A percentile compares a stretch with the other conserved stretches of the same genome.
Evolutionary conservation across 2,888 invertebrate species (phyloP).

Genomic region (Drosophila ezoana): DNA sequence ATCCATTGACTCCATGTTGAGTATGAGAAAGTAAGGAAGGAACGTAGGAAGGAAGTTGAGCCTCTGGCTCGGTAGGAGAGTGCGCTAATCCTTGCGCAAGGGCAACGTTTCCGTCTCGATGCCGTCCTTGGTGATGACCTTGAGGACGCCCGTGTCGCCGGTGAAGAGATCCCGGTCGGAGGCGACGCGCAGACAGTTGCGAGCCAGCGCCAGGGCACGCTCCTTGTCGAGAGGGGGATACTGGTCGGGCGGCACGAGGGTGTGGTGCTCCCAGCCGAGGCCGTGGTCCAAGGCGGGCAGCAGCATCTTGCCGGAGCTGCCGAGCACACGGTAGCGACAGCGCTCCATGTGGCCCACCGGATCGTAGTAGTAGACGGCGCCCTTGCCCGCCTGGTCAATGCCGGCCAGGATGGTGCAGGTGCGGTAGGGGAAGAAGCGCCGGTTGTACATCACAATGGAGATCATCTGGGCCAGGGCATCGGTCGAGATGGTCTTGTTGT

Average conservation of each 20-base stretch:
- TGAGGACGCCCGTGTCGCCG: background rate
- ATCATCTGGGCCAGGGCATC: constrained; percentile 7
- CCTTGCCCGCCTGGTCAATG: background rate
- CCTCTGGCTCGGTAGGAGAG: too few species aligned
- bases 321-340: background rate
- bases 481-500: background rate
- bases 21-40: too few species aligned
- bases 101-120: background rate
- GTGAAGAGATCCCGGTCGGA: background rate
- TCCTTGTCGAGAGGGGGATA: background rate
- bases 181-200: background rate
- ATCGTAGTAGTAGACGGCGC: constrained; percentile 3
- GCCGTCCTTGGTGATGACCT: background rate
- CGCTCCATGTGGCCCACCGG: background rate
- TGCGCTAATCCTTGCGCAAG: background rate
- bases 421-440: background rate
- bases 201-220: background rate
- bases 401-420: background rate
- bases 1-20: too few species aligned
- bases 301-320: background rate
- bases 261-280: background rate
- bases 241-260: fast-evolving
- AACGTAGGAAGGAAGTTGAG: too few species aligned
- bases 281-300: background rate
- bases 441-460: constrained; percentile 1